Evolutionary conservation across 2,797 vertebrate genomes (phyloP), one percentile per base, ranked within the genome.

Genomic region (Aldrovandia affinis): DNA sequence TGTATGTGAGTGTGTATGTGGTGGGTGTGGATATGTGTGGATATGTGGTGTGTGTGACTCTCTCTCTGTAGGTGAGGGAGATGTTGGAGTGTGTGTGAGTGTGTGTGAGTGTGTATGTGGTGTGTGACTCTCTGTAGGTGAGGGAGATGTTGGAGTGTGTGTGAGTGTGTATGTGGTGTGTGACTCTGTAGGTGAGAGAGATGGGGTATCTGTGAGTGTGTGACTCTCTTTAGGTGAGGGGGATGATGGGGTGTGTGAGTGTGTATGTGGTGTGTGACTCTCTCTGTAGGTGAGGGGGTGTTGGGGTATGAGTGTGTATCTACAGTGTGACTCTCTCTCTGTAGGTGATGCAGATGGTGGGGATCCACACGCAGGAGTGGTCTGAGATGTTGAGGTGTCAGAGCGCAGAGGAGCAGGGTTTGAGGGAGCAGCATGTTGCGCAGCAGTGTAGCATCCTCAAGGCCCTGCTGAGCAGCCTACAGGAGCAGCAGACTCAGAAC

Each of bases 341-440:
- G 15, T 88, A 99, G 98, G 97, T 99, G 77, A 99, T 98, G 92
- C 97, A 99, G 90, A 97, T 99, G 20, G 98, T 98, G 85, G 97
- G 97, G 0, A 97, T 97, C 90, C 98, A 99, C 92, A 99, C 98
- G 3, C 99, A 99, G 84, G 98, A 99, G 89, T 99, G 98, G 97
- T 99, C 98, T 0, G 98, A 98, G 92, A 97, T 99, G 95, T 96
- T 98, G 91, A 96, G 96, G 78, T 96, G 96, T 0, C 98, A 99
- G 92, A 96, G 96, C 81, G 96, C 93, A 0, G 97, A 99, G 91
- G 98, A 99, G 90, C 98, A 98, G 89, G 97, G 96, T 70, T 94
- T 99, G 89, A 97, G 96, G 22, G 97, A 99, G 85, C 88, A 93
- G 36, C 98, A 99, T 86, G 95, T 99, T 86, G 96, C 94, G 52